A percentile compares a stretch with the other conserved stretches of the same genome.
Conservation (phyloP, 2,888 invertebrate species). For the Nebria salina region DNA sequence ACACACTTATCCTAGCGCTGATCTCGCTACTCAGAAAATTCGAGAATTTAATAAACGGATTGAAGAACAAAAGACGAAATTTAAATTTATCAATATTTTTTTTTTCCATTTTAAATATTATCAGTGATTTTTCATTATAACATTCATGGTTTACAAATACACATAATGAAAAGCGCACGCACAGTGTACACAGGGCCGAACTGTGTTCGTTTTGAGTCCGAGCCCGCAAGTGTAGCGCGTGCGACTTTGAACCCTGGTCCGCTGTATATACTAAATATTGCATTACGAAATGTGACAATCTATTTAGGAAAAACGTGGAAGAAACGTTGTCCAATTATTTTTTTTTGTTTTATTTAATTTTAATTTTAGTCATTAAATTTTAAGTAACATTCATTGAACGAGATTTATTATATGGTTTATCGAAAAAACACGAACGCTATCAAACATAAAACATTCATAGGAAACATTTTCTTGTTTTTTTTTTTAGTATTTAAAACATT, state of each 20-base stretch:
- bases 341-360: not conserved
- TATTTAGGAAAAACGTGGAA: constrained; percentile 29
- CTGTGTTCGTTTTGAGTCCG: constrained; percentile 10
- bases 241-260: constrained; percentile 58
- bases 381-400: constrained; percentile 44
- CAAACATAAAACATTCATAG: constrained; percentile 44
- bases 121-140: constrained; percentile 14
- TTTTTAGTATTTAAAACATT: constrained; percentile 4
- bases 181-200: not conserved
- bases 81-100: not conserved
- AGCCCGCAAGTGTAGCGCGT: not conserved
- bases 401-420: constrained; percentile 29
- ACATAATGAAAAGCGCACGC: constrained; percentile 29
- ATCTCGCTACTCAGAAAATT: too few species aligned
- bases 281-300: constrained; percentile 41
- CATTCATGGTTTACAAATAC: constrained; percentile 44
- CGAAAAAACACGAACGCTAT: constrained; percentile 44
- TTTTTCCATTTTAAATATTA: constrained; percentile 16
- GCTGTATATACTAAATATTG: constrained; percentile 53
- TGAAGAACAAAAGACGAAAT: too few species aligned
- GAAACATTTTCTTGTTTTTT: constrained; percentile 32
- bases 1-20: constrained; percentile 25
- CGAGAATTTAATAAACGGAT: too few species aligned
- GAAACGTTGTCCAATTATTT: constrained; percentile 11
- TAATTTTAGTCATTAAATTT: constrained; percentile 10